Evolutionary conservation across 2,888 invertebrate species (phyloP).

Genomic region (Hyalella azteca): DNA sequence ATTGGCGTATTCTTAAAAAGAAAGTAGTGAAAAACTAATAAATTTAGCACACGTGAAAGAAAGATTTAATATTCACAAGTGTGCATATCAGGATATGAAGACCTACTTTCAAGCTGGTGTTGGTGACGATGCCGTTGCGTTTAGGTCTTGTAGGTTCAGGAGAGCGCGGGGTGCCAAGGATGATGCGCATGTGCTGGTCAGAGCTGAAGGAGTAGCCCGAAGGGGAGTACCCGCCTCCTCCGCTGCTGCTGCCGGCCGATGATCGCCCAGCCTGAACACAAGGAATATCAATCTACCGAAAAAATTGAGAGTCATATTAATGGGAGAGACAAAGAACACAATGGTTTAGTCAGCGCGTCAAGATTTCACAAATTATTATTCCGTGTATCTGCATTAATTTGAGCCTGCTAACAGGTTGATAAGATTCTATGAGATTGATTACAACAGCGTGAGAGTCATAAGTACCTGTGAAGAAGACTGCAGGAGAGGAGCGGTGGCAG

Average conservation of each 20-base stretch:
- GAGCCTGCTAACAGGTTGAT: not conserved
- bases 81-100: not conserved
- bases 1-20: too few relatives aligned
- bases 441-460: not conserved
- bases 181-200: conserved; percentile 59
- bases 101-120: conserved; percentile 51
- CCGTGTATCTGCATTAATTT: not conserved
- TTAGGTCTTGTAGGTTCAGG: conserved; percentile 51
- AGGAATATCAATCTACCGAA: too few relatives aligned
- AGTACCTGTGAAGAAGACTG: conserved; percentile 48
- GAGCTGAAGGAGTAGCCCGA: conserved; percentile 57
- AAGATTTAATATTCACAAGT: too few relatives aligned
- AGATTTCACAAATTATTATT: not conserved
- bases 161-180: conserved; percentile 55
- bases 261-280: not conserved
- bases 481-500: conserved; percentile 53
- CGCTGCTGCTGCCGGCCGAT: conserved; percentile 28
- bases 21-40: too few relatives aligned
- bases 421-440: not conserved
- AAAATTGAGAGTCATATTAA: too few relatives aligned
- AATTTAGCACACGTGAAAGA: too few relatives aligned
- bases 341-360: not conserved
- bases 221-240: conserved; percentile 51
- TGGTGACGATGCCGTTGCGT: conserved; percentile 57
- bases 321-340: not conserved